phyloP scores from a whole-genome alignment of 2,113 vertebrate genomes.

The Andinoacara biseriatus region DNA sequence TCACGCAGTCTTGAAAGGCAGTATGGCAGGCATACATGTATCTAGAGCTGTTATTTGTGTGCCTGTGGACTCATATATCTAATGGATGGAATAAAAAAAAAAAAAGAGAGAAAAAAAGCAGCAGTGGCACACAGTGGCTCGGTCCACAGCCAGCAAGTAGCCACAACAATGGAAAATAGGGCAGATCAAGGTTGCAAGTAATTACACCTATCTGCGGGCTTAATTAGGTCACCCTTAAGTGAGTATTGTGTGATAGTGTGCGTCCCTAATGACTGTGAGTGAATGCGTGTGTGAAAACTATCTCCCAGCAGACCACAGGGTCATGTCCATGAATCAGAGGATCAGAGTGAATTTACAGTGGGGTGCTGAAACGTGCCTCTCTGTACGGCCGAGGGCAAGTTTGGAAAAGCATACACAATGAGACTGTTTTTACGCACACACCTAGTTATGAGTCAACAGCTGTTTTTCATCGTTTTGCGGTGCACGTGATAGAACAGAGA shows the following conservation, averaged over 20 bases:
- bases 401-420: background rate
- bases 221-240: constrained; percentile 76
- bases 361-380: constrained; percentile 25
- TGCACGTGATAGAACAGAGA: background rate
- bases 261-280: constrained; percentile 1
- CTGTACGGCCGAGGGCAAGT: constrained; percentile 6
- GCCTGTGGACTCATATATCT: constrained; percentile 30
- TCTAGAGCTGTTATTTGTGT: constrained; percentile 36
- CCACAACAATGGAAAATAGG: constrained; percentile 67
- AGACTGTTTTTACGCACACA: constrained; percentile 1
- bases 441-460: constrained; percentile 7
- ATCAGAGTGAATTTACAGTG: constrained; percentile 41
- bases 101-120: constrained; percentile 16
- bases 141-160: constrained; percentile 55
- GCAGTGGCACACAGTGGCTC: constrained; percentile 24
- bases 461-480: background rate
- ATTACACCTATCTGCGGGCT: constrained; percentile 71
- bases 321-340: constrained; percentile 37
- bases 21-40: constrained; percentile 6
- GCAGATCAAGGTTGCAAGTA: constrained; percentile 74
- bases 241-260: constrained; percentile 52
- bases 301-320: constrained; percentile 39
- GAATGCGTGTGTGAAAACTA: constrained; percentile 22
- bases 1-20: constrained; percentile 17
- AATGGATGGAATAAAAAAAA: constrained; percentile 22